phyloP scores from a whole-genome alignment of 2,888 invertebrate genomes.

The Exocentrus adspersus region DNA sequence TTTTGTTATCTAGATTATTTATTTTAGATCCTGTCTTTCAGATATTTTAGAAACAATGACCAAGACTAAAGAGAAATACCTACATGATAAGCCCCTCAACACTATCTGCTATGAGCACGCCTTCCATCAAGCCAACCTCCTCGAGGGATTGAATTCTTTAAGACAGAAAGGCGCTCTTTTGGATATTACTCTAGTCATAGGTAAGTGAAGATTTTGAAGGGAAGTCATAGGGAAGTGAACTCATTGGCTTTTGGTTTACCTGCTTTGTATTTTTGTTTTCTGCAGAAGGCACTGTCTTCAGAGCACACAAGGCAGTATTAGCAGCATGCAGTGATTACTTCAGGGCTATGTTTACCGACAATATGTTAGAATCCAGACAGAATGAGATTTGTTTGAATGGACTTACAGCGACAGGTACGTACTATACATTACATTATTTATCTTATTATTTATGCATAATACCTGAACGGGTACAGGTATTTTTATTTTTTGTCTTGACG shows the following conservation, averaged over 20 bases:
- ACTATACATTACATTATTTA: too few species aligned
- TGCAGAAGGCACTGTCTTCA: constrained; percentile 68
- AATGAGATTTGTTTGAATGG: constrained; percentile 74
- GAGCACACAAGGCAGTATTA: constrained; percentile 76
- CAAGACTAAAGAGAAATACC: constrained; percentile 57
- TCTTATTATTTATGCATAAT: too few species aligned
- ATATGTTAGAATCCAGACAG: constrained; percentile 73
- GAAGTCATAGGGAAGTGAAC: too few species aligned
- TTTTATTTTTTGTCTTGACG: too few species aligned
- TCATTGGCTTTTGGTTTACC: background rate
- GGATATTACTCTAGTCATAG: constrained; percentile 75
- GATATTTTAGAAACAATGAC: constrained; percentile 52
- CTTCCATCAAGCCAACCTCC: constrained; percentile 67
- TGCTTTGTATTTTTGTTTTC: background rate
- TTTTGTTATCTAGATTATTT: too few species aligned
- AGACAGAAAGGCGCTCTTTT: constrained; percentile 71
- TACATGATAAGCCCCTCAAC: constrained; percentile 60
- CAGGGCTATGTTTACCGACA: constrained; percentile 79
- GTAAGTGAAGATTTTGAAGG: too few species aligned
- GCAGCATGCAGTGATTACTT: constrained; percentile 81
- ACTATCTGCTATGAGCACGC: constrained; percentile 67
- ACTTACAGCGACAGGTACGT: constrained; percentile 69
- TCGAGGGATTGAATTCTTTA: constrained; percentile 71
- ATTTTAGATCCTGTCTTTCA: constrained; percentile 26
- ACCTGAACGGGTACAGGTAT: too few species aligned